A percentile compares a stretch with the other conserved stretches of the same genome.
Evolutionary conservation across 2,113 vertebrate species (phyloP).

Genomic region (Nycticebus coucang): DNA sequence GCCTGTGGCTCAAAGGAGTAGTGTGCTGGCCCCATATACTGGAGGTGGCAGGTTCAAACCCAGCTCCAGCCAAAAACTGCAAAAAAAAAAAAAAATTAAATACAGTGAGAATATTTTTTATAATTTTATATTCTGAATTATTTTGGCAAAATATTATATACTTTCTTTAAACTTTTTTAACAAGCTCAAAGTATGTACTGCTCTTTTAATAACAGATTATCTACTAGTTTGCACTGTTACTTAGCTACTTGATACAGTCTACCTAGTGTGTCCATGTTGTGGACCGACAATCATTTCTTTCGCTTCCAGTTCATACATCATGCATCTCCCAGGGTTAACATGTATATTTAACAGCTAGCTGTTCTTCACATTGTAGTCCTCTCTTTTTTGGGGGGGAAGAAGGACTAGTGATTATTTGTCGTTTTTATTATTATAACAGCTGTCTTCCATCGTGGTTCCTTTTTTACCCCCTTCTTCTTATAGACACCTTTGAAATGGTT

Average conservation of each 20-base stretch:
- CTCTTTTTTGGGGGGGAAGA: neutral
- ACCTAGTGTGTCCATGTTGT: neutral
- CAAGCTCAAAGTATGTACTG: too few relatives aligned
- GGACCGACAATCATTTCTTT: neutral
- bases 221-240: neutral
- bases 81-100: neutral
- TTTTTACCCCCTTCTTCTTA: neutral
- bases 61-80: too few relatives aligned
- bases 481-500: slow-evolving; percentile 99
- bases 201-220: neutral
- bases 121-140: neutral
- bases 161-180: too few relatives aligned
- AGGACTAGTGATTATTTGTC: neutral
- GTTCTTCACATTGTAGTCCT: neutral
- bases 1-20: too few relatives aligned
- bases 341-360: neutral
- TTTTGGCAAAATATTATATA: neutral
- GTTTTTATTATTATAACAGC: slow-evolving; percentile 19
- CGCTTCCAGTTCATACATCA: neutral
- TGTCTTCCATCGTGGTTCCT: neutral
- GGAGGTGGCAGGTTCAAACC: too few relatives aligned
- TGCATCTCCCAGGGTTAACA: neutral
- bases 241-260: neutral
- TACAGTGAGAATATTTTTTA: neutral
- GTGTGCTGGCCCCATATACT: too few relatives aligned